These are phyloP conservation scores for Batillaria attramentaria DNA, from an alignment of 1,140 invertebrate species.

Conservation along the genomic window DNA sequence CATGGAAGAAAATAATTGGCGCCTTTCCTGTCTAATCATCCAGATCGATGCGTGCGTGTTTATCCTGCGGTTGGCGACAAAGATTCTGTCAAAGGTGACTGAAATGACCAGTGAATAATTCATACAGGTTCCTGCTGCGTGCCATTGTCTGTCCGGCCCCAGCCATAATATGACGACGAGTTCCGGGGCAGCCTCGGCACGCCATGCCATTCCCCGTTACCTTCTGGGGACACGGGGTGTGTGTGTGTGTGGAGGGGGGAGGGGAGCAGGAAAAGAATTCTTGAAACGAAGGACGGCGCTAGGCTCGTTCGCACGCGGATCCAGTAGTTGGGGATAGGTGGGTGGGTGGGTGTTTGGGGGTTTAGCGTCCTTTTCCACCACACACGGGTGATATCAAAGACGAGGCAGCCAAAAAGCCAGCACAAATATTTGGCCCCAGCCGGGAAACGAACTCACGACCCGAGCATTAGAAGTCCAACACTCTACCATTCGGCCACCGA, in stretches of 20 bases:
- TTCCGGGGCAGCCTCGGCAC: not conserved
- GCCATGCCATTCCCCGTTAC: not conserved
- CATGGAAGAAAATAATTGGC: constrained; percentile 4
- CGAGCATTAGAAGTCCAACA: too few species aligned
- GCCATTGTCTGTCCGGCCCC: not conserved
- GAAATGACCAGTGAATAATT: constrained; percentile 18
- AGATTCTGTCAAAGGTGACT: constrained; percentile 15
- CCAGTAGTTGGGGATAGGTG: too few species aligned
- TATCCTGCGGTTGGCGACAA: constrained; percentile 10
- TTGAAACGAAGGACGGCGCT: too few species aligned
- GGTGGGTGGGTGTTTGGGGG: too few species aligned
- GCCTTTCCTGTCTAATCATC: constrained; percentile 11
- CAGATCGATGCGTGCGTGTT: not conserved
- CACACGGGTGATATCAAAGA: too few species aligned
- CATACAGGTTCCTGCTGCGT: not conserved
- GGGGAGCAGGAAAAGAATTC: not conserved
- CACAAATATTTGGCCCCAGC: too few species aligned
- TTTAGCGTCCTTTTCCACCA: too few species aligned
- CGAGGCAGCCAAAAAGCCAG: too few species aligned
- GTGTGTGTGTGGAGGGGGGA: not conserved
- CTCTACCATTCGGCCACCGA: too few species aligned
- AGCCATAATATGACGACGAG: not conserved
- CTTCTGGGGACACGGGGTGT: not conserved
- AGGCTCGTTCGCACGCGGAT: too few species aligned
- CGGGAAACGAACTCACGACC: too few species aligned